Evolutionary conservation across 2,797 vertebrate genomes (phyloP), one percentile per base, ranked within the genome.

Genomic region (Danionella dracula): DNA sequence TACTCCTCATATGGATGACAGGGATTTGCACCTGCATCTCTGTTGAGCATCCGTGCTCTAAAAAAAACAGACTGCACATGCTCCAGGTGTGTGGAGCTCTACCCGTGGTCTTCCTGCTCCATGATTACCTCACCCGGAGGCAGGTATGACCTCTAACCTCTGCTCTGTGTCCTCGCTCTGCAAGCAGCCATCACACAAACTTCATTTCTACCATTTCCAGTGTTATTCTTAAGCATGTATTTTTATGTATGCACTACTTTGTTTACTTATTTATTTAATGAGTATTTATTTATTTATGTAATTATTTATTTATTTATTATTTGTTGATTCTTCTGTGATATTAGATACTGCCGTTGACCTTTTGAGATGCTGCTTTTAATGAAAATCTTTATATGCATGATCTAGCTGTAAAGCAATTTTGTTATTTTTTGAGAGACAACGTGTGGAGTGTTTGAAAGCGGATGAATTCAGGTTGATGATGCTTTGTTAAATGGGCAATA

Each of bases 361-460:
- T 90, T 87, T 89, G 89, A 89, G 85, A 91, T 89, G 90, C 89
- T 91, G 89, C 89, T 89, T 89, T 87, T 85, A 90, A 89, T 89
- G 88, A 90, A 88, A 89, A 86, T 90, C 88, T 91, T 91, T 90
- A 91, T 91, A 91, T 91, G 89, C 90, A 91, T 91, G 90, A 89
- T 62, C 73, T 60, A 91, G 89, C 89, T 91, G 90, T 91, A 91
- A 89, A 89, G 79, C 87, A 87, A 87, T 89, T 90, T 84, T 77
- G 68, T 61, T 40, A 56, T 89, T 87, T 86, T 86, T 85, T 86
- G 88, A 89, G 86, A 90, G 89, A 89, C 89, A 90, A 86, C 88
- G 89, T 89, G 88, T 89, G 88, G 78, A 86, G 83, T 72, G 80
- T 78, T 81, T 80, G 82, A 79, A 83, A 82, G 55, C 68, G 61